phyloP scores from a whole-genome alignment of 2,888 invertebrate species.

The Sarcophaga rosellei region DNA sequence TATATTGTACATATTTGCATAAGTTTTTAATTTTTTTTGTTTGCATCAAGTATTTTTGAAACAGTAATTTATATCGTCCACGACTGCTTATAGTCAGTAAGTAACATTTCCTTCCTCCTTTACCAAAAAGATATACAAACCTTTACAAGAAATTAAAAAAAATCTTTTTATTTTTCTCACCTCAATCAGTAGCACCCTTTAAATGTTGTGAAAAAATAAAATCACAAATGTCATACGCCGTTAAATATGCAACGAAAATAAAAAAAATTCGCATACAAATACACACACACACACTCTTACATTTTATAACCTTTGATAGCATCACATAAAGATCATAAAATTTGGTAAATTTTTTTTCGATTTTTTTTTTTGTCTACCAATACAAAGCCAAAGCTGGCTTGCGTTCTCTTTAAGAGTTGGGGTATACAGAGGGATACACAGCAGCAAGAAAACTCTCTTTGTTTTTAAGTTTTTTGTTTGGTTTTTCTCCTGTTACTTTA shows the following conservation, averaged over 20 bases:
- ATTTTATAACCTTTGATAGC: conserved; percentile 59
- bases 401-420: not conserved
- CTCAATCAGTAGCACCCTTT: not conserved
- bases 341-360: not conserved
- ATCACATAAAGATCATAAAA: conserved; percentile 67
- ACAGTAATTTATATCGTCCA: too few relatives aligned
- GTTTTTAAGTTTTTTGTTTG: conserved; percentile 13
- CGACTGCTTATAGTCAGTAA: too few relatives aligned
- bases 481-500: not conserved
- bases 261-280: not conserved
- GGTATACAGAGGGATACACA: not conserved
- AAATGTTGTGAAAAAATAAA: not conserved
- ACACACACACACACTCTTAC: conserved; percentile 3
- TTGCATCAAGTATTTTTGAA: too few relatives aligned
- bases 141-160: too few relatives aligned
- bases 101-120: too few relatives aligned
- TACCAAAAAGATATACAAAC: too few relatives aligned
- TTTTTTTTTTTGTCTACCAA: conserved; percentile 36
- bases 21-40: too few relatives aligned
- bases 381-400: conserved; percentile 24
- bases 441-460: conserved; percentile 19
- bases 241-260: conserved; percentile 63
- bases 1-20: too few relatives aligned
- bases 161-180: not conserved
- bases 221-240: conserved; percentile 63